phyloP scores from a whole-genome alignment of 2,888 invertebrate species.

The Monochamus alternatus region DNA sequence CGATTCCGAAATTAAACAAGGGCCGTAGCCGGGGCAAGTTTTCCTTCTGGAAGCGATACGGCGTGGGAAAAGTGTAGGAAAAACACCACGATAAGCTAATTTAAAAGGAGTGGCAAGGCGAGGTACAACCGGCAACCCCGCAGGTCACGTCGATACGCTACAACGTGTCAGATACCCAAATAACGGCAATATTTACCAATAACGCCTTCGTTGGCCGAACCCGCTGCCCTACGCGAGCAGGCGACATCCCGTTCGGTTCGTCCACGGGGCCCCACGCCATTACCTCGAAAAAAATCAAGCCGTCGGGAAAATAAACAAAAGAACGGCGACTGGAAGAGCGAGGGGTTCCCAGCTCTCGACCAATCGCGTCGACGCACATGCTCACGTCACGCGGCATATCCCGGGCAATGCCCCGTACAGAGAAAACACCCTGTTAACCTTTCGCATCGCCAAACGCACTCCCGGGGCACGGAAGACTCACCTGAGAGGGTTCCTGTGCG shows the following conservation, averaged over 20 bases:
- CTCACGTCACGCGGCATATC: slow-evolving; percentile 65
- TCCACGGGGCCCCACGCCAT: background rate
- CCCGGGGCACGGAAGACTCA: slow-evolving; percentile 9
- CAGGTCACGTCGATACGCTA: slow-evolving; percentile 58
- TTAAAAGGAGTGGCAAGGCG: slow-evolving; percentile 60
- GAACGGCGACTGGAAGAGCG: slow-evolving; percentile 50
- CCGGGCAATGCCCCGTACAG: slow-evolving; percentile 62
- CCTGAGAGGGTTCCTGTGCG: slow-evolving; percentile 16
- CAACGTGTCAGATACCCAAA: slow-evolving; percentile 54
- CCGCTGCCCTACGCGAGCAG: background rate
- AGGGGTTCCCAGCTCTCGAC: slow-evolving; percentile 54
- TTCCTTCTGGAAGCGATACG: background rate
- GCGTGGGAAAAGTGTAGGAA: slow-evolving; percentile 13
- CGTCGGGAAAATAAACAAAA: slow-evolving; percentile 57
- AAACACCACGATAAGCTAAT: slow-evolving; percentile 40
- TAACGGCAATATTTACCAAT: slow-evolving; percentile 43
- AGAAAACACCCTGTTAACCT: slow-evolving; percentile 41
- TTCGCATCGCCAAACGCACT: background rate
- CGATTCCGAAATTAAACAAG: background rate
- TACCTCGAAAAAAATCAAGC: slow-evolving; percentile 1
- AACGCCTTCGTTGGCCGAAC: background rate
- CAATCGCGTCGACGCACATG: slow-evolving; percentile 65
- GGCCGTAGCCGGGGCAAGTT: background rate
- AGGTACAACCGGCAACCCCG: slow-evolving; percentile 59
- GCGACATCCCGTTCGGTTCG: background rate